Conservation (phyloP, 2,888 invertebrate genomes). For the Thecophora atra region DNA sequence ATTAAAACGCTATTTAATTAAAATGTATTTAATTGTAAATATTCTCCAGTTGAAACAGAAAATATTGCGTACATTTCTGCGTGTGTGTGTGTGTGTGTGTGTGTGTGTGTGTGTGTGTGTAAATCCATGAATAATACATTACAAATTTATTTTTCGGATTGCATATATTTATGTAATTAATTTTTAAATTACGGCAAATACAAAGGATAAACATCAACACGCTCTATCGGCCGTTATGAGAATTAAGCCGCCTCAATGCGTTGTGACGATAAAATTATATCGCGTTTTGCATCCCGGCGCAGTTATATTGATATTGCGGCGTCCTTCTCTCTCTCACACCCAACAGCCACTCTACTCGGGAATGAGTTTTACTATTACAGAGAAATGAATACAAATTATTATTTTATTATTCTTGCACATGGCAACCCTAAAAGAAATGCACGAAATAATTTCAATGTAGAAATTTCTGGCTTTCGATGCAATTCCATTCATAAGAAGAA, state of each 20-base stretch:
- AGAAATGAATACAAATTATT: conserved; percentile 4
- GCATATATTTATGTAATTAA: conserved; percentile 62
- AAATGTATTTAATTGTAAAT: too few species aligned
- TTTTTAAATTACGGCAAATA: conserved; percentile 62
- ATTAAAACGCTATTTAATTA: too few species aligned
- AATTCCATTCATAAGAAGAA: too few species aligned
- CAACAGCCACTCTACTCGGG: not conserved
- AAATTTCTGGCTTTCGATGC: too few species aligned
- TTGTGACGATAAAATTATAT: conserved; percentile 42
- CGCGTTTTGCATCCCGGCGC: not conserved
- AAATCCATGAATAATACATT: conserved; percentile 45
- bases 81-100: too few species aligned
- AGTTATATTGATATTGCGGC: conserved; percentile 7
- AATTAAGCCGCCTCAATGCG: conserved; percentile 57
- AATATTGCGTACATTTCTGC: too few species aligned
- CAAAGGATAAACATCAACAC: conserved; percentile 51
- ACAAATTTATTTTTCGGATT: conserved; percentile 63
- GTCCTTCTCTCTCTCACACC: not conserved
- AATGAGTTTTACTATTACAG: conserved; percentile 31
- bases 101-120: not conserved
- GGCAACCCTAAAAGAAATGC: conserved; percentile 4
- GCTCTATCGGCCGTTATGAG: conserved; percentile 53
- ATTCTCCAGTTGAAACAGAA: too few species aligned
- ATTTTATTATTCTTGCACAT: conserved; percentile 4
- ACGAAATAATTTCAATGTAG: too few species aligned